phyloP scores from a whole-genome alignment of 1,140 invertebrate species.

The Drosophila melanogaster region DNA sequence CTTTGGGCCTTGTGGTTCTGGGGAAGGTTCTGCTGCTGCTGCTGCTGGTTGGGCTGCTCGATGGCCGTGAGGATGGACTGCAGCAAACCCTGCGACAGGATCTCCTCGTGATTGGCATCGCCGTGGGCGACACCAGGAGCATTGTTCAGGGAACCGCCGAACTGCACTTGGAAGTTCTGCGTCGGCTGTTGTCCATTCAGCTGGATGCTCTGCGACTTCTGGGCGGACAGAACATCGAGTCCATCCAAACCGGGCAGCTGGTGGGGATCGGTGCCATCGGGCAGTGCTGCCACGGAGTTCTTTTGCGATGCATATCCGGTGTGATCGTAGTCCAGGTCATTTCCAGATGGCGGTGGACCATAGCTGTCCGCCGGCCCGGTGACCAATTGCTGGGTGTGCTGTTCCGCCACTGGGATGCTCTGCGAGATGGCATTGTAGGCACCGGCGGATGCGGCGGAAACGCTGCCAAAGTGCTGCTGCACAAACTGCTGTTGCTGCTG shows the following conservation, averaged over 20 bases:
- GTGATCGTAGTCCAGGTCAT: constrained; percentile 65
- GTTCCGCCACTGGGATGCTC: constrained; percentile 83
- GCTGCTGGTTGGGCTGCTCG: constrained; percentile 86
- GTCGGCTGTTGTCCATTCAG: constrained; percentile 86
- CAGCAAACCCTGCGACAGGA: constrained; percentile 90
- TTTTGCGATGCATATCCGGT: constrained; percentile 78
- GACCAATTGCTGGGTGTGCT: constrained; percentile 82
- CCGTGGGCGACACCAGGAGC: constrained; percentile 24
- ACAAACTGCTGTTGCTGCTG: constrained; percentile 30
- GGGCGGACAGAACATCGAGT: constrained; percentile 86
- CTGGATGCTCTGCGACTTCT: constrained; percentile 74
- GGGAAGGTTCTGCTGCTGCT: constrained; percentile 17
- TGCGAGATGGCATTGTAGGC: constrained; percentile 74
- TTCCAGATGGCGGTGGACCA: constrained; percentile 69
- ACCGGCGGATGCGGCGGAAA: constrained; percentile 43
- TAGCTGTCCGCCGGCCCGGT: constrained; percentile 62
- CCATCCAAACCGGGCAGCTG: constrained; percentile 72
- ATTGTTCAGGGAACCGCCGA: constrained; percentile 86
- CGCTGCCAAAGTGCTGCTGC: constrained; percentile 54
- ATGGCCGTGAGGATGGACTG: constrained; percentile 91
- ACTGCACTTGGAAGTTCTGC: constrained; percentile 90
- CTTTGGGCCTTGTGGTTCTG: constrained; percentile 68
- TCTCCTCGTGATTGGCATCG: constrained; percentile 87
- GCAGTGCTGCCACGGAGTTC: constrained; percentile 57
- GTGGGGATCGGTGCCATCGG: constrained; percentile 69